Evolutionary conservation across 1,140 invertebrate genomes (phyloP).

Genomic region (Bombus polaris): DNA sequence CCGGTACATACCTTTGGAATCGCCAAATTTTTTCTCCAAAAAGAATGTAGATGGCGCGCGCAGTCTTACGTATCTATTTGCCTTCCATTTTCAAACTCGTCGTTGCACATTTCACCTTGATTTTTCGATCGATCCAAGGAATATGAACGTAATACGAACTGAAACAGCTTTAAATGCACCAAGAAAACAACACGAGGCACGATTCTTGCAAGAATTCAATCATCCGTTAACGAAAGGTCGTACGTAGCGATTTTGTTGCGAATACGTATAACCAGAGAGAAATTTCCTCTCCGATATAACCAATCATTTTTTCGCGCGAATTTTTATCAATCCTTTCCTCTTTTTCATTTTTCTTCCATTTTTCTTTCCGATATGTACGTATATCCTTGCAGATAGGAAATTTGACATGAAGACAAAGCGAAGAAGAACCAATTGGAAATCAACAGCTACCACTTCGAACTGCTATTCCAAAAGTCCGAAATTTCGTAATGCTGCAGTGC

Average conservation of each 20-base stretch:
- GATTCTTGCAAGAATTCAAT: neutral
- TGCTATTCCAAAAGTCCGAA: neutral
- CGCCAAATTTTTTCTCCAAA: neutral
- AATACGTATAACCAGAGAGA: neutral
- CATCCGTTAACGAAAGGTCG: neutral
- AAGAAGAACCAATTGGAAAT: neutral
- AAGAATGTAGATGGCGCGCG: neutral
- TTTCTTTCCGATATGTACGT: neutral
- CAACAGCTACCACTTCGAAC: neutral
- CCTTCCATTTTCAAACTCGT: neutral
- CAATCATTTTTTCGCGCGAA: neutral
- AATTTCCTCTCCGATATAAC: neutral
- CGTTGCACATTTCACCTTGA: neutral
- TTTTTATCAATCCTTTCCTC: neutral
- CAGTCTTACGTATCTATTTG: no score
- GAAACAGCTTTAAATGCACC: constrained; percentile 9
- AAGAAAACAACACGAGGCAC: neutral
- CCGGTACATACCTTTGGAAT: neutral
- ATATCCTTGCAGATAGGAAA: neutral
- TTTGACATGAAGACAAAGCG: neutral
- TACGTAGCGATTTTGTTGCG: neutral
- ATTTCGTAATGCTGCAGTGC: neutral
- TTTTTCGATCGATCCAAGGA: neutral
- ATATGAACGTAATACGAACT: constrained; percentile 30
- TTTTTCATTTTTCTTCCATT: neutral